phyloP scores from a whole-genome alignment of 2,113 vertebrate genomes.

The Gavia stellata region DNA sequence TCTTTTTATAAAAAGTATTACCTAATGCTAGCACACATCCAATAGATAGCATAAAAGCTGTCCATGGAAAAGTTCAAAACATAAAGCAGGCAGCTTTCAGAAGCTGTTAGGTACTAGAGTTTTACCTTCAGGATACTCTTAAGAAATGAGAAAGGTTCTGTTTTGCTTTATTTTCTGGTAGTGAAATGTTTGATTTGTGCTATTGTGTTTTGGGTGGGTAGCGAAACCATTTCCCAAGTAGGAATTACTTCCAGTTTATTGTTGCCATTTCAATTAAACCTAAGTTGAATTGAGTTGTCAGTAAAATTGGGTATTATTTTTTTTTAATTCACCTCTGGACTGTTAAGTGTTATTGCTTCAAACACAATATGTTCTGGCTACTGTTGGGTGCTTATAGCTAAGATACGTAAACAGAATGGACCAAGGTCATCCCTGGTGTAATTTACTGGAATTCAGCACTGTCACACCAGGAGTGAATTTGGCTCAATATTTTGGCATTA shows the following conservation, averaged over 20 bases:
- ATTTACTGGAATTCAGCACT: not conserved
- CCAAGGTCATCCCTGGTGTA: not conserved
- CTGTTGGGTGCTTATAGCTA: not conserved
- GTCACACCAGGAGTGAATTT: not conserved
- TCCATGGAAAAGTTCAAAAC: not conserved
- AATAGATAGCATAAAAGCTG: not conserved
- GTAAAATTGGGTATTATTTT: not conserved
- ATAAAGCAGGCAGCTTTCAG: not conserved
- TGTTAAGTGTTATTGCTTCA: constrained; percentile 12
- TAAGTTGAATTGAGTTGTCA: not conserved
- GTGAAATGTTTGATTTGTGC: not conserved
- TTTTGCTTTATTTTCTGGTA: not conserved
- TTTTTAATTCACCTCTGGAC: not conserved
- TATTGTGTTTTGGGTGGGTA: not conserved
- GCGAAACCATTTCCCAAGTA: not conserved
- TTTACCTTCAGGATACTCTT: not conserved
- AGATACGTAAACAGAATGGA: not conserved
- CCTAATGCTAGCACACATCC: not conserved
- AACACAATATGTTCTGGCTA: not conserved
- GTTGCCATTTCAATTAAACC: constrained; percentile 1
- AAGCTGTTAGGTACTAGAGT: not conserved
- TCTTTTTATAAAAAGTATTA: not conserved
- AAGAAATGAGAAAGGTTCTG: not conserved
- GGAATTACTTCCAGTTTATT: constrained; percentile 1
- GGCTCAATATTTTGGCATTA: constrained; percentile 27